Conservation (phyloP, 2,888 invertebrate genomes). For the Cheilosia variabilis region DNA sequence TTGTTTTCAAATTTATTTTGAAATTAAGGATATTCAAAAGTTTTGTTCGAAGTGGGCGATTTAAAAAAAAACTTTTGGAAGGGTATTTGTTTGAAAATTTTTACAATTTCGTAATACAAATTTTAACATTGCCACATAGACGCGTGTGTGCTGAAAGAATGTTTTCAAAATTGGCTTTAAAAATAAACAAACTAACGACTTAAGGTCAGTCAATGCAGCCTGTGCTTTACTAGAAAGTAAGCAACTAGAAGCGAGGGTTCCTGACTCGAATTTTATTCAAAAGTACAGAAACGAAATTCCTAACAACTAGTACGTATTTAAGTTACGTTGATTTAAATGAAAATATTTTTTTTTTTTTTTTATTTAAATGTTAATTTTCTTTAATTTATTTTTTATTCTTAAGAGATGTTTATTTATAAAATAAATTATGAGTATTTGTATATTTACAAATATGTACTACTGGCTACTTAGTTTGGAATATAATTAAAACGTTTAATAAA, state of each 20-base stretch:
- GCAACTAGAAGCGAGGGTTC: not conserved
- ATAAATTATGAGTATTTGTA: no score
- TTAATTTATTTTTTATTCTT: no score
- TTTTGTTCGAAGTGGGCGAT: slow-evolving; percentile 1
- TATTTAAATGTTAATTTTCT: no score
- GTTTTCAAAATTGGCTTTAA: not conserved
- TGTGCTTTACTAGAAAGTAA: not conserved
- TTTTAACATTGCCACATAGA: slow-evolving; percentile 12
- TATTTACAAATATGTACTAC: no score
- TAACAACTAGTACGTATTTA: not conserved
- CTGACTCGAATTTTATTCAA: not conserved
- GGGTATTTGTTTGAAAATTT: not conserved
- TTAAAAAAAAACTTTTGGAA: not conserved
- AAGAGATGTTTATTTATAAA: no score
- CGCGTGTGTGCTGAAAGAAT: slow-evolving; percentile 4
- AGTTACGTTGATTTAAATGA: no score
- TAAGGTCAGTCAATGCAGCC: not conserved
- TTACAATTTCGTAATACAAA: not conserved
- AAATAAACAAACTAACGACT: not conserved
- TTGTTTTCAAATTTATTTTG: not conserved
- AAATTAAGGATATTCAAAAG: slow-evolving; percentile 3
- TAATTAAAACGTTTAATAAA: no score
- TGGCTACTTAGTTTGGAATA: no score
- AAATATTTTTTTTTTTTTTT: no score
- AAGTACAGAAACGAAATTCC: not conserved